Evolutionary conservation across 1,140 invertebrate species (phyloP).

Genomic region (Maconellicoccus hirsutus): DNA sequence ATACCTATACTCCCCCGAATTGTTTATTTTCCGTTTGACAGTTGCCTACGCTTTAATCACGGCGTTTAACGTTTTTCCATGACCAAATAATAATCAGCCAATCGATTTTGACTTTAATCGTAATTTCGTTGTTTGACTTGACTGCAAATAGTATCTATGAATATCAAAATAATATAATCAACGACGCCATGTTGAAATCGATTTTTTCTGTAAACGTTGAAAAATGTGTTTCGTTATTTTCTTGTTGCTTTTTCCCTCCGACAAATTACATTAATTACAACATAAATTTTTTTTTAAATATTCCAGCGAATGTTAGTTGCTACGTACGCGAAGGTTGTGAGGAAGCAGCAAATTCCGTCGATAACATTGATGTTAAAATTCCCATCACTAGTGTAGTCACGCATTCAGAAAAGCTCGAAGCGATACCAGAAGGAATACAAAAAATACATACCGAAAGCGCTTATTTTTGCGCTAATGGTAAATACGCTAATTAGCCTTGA

Average conservation of each 20-base stretch:
- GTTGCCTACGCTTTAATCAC: background rate
- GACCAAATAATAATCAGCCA: too few species aligned
- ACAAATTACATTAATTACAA: too few species aligned
- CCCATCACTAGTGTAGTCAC: conserved; percentile 21
- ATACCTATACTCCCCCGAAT: background rate
- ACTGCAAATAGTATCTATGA: too few species aligned
- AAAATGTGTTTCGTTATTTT: too few species aligned
- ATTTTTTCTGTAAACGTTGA: too few species aligned
- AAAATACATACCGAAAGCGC: conserved; percentile 48
- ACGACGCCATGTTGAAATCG: too few species aligned
- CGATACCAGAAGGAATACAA: conserved; percentile 45
- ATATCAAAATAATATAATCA: too few species aligned
- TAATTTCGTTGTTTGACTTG: too few species aligned
- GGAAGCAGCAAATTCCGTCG: conserved; percentile 32
- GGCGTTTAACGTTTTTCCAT: too few species aligned
- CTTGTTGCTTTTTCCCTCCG: too few species aligned
- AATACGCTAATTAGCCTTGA: conserved; percentile 21
- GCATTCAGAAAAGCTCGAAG: conserved; percentile 41
- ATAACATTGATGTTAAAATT: conserved; percentile 31
- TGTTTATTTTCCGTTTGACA: background rate
- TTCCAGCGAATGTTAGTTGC: conserved; percentile 2
- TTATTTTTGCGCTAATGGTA: conserved; percentile 54
- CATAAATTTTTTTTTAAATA: background rate
- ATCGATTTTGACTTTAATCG: too few species aligned
- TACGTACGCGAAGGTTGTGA: background rate